Conservation (phyloP, 2,888 invertebrate genomes). For the Phrixothrix hirtus region DNA sequence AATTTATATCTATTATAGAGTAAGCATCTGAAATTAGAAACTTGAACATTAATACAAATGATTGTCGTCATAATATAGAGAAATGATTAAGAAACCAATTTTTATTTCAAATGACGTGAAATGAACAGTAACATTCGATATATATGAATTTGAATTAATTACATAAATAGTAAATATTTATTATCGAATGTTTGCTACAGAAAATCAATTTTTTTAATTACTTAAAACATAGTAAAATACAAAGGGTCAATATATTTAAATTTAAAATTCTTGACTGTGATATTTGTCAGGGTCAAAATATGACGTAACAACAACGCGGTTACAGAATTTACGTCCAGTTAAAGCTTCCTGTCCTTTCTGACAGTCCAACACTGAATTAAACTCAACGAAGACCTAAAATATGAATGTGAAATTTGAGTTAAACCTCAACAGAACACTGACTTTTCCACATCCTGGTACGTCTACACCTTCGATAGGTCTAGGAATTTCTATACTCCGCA, state of each 20-base stretch:
- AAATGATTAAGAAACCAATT: no score
- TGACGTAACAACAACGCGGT: conserved; percentile 96
- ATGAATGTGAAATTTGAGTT: no score
- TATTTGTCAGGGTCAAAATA: conserved; percentile 99
- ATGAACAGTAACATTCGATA: no score
- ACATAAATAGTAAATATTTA: no score
- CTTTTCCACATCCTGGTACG: conserved; percentile 97
- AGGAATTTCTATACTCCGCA: conserved; percentile 96
- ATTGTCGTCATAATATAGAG: no score
- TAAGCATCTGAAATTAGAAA: no score
- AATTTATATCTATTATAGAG: no score
- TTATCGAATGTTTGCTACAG: neutral
- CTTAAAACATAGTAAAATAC: neutral
- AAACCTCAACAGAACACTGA: no score
- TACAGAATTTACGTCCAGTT: conserved; percentile 97
- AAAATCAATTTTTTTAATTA: neutral
- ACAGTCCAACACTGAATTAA: conserved; percentile 93
- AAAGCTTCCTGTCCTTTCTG: conserved; percentile 98
- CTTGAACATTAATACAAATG: no score
- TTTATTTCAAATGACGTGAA: no score
- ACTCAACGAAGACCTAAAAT: conserved; percentile 93
- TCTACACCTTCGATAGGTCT: conserved; percentile 95
- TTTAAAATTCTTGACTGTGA: conserved; percentile 91
- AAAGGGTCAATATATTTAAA: no score
- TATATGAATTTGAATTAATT: no score